Conservation (phyloP, 2,888 invertebrate species). For the Eumerus sabulonum region DNA sequence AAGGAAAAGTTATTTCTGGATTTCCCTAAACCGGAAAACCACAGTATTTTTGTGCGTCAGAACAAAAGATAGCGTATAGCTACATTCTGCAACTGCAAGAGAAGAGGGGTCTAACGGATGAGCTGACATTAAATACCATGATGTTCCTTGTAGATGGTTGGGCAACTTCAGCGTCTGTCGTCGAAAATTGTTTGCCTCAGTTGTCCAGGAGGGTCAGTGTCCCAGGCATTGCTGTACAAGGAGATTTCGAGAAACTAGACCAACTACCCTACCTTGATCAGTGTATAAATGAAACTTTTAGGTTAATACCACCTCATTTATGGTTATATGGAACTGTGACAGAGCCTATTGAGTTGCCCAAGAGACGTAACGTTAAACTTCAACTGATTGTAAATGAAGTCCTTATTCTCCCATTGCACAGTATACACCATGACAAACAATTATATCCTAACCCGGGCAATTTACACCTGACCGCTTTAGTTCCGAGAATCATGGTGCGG, state of each 20-base stretch:
- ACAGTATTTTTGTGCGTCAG: no score
- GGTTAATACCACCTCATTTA: background rate
- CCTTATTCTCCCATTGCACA: constrained; percentile 74
- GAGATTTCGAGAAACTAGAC: background rate
- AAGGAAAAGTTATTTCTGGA: no score
- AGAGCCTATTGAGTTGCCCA: constrained; percentile 70
- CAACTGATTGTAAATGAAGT: constrained; percentile 71
- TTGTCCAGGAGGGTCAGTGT: constrained; percentile 52
- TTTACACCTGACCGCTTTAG: constrained; percentile 77
- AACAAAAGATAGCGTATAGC: no score
- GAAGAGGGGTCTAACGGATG: constrained; percentile 72
- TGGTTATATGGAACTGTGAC: constrained; percentile 73
- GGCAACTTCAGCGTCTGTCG: constrained; percentile 73
- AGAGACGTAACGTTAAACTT: constrained; percentile 71
- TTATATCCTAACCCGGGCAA: constrained; percentile 73
- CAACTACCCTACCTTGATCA: background rate
- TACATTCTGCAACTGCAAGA: constrained; percentile 75
- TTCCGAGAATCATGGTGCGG: constrained; percentile 72
- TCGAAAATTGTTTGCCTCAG: constrained; percentile 73
- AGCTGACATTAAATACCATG: constrained; percentile 74
- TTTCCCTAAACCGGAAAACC: no score
- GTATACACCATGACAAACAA: constrained; percentile 75
- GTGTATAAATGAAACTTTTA: background rate
- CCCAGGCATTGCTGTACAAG: background rate
- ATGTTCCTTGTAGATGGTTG: constrained; percentile 76